Evolutionary conservation across 2,888 invertebrate species (phyloP).

Genomic region (Alloscopus bannaensis): DNA sequence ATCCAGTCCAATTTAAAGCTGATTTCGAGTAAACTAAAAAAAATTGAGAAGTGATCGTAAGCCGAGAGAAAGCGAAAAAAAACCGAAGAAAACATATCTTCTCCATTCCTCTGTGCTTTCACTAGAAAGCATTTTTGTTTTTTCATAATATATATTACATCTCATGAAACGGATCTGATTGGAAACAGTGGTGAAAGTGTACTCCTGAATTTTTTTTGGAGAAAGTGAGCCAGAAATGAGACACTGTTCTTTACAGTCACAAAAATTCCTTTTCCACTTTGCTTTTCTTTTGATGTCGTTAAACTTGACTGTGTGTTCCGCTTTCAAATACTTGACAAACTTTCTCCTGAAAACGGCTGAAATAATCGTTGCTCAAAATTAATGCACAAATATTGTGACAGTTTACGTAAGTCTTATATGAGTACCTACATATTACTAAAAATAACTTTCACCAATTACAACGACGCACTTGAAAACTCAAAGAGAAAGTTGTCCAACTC

Average conservation of each 20-base stretch:
- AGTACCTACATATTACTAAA: too few relatives aligned
- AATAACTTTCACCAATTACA: too few relatives aligned
- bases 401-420: too few relatives aligned
- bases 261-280: constrained; percentile 14
- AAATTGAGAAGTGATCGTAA: constrained; percentile 33
- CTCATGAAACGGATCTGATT: constrained; percentile 18
- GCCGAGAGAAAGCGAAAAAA: constrained; percentile 30
- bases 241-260: constrained; percentile 2
- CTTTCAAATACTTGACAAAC: constrained; percentile 65
- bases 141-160: constrained; percentile 19
- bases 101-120: not conserved
- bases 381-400: too few relatives aligned
- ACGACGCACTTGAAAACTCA: too few relatives aligned
- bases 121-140: constrained; percentile 9
- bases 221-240: not conserved
- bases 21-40: constrained; percentile 37
- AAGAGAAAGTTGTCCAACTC: too few relatives aligned
- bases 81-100: too few relatives aligned
- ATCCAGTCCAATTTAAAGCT: constrained; percentile 38
- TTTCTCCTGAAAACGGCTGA: too few relatives aligned
- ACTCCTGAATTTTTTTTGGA: constrained; percentile 9
- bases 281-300: constrained; percentile 57
- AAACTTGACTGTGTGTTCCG: constrained; percentile 65
- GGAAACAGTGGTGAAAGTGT: constrained; percentile 28
- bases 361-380: too few relatives aligned